Base-by-base conservation (phyloP, 1,140 invertebrate genomes). In the Pseudachorutes palmiensis region DNA sequence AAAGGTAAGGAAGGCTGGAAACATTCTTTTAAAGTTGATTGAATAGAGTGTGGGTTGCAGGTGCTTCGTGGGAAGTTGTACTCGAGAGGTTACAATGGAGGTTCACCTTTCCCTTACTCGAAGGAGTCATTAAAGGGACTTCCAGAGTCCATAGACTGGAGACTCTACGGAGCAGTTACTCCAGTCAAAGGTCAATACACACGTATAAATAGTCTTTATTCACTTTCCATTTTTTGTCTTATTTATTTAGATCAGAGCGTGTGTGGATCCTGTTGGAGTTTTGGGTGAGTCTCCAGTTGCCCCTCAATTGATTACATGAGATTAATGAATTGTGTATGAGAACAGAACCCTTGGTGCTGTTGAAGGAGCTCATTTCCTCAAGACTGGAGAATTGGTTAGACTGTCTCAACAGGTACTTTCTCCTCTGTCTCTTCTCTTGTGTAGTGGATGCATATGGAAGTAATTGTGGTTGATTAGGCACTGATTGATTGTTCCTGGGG, bases 401-500 rank as follows among this genome's bases (percentile, higher is more conserved):
- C 82, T 97, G 16, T 94, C 91, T 2, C 90, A 94, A 77, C 91
- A 92, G 79, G 83, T 83, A 76, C 70, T 64, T 19, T 32, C 51
- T 65, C 2, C 5, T 26, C 33, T 30, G 1, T 28, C 24, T n/a
- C n/a, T 3, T 2, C 57, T 24, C 16, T 29, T 55, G 33, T n/a
- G n/a, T n/a, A n/a, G n/a, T n/a, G n/a, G n/a, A n/a, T n/a, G n/a
- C n/a, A n/a, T n/a, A n/a, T n/a, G n/a, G n/a, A n/a, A n/a, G n/a
- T n/a, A n/a, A n/a, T n/a, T n/a, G n/a, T n/a, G n/a, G n/a, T n/a
- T n/a, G n/a, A n/a, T n/a, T 77, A 89, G 83, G 90, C 93, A 55
- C 80, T 98, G 49, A 87, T 98, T 68, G 94, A 97, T 81, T 98
- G 94, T 79, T 92, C 90, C n/a, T 97, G 94, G 93, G 90, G 89